These are phyloP conservation scores for Ichneumoninae sp. DNA, from an alignment of 2,888 invertebrate species.

Conservation along the genomic window DNA sequence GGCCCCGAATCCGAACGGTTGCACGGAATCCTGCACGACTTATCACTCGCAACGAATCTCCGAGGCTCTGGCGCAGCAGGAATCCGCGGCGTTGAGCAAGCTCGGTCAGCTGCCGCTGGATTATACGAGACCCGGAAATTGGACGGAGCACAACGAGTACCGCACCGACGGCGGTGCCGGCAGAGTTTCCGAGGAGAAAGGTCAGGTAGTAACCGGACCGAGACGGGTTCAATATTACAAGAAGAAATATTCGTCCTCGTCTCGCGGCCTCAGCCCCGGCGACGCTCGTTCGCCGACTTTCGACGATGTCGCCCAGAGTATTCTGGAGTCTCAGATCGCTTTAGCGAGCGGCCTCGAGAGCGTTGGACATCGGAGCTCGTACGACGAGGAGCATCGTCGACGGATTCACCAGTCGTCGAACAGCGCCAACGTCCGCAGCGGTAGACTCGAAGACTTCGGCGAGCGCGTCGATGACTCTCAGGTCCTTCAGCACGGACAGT, in stretches of 20 bases:
- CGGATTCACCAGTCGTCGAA: slow-evolving; percentile 20
- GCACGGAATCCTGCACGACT: slow-evolving; percentile 70
- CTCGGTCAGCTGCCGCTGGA: slow-evolving; percentile 58
- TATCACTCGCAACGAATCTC: slow-evolving; percentile 48
- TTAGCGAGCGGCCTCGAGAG: background rate
- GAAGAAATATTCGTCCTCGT: slow-evolving; percentile 63
- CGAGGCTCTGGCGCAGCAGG: slow-evolving; percentile 63
- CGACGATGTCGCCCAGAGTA: slow-evolving; percentile 3
- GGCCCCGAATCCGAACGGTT: slow-evolving; percentile 71
- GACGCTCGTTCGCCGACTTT: slow-evolving; percentile 6
- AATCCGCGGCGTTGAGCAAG: slow-evolving; percentile 39
- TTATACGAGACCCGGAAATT: slow-evolving; percentile 75
- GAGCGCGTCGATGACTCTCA: slow-evolving; percentile 52
- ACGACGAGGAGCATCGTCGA: slow-evolving; percentile 31
- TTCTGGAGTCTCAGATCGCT: slow-evolving; percentile 11
- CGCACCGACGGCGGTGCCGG: slow-evolving; percentile 76
- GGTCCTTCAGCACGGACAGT: background rate
- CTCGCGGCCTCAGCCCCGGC: slow-evolving; percentile 16
- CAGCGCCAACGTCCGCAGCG: slow-evolving; percentile 48
- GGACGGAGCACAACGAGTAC: slow-evolving; percentile 77
- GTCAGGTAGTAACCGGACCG: slow-evolving; percentile 70
- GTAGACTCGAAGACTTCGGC: slow-evolving; percentile 74
- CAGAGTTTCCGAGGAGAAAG: slow-evolving; percentile 74
- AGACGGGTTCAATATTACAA: slow-evolving; percentile 55
- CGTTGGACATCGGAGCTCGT: slow-evolving; percentile 20